Base-by-base conservation (phyloP, 2,113 vertebrate species). In the Haplochromis burtoni region DNA sequence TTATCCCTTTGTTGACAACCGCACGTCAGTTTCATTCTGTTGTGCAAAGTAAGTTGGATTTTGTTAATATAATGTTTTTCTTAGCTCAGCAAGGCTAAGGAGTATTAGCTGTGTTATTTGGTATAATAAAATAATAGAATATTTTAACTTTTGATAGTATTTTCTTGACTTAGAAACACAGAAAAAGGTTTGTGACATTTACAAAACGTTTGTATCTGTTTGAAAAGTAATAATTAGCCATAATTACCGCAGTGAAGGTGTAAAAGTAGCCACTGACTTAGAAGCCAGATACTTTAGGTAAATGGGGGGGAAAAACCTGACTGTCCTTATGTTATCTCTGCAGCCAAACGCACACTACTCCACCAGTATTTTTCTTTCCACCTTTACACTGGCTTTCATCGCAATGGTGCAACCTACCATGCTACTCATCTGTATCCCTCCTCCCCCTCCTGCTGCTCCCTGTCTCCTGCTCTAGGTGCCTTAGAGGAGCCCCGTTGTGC, bases 331-430 rank as follows among this genome's bases (percentile, higher is more conserved):
- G 40, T 5, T 63, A 35, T 66, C 84, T 86, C 55, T 86, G 33
- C 63, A 76, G 73, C 40, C 40, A 24, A 31, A 78, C 61, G 29
- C 80, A 53, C 47, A 31, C 51, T 54, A 31, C 40, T 71, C 13
- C 13, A 57, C 35, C 33, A 16, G 31, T 68, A 3, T 10, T 71
- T 57, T 66, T 19, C 61, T 59, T 31, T 7, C 21, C 6, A 26
- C 5, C 35, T 55, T 35, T 85, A 49, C 55, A 61, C 82, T 84
- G 73, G 86, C 81, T 66, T 63, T 89, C 31, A 90, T 82, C 12
- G 19, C 90, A 88, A 49, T 14, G 13, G 79, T 92, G 90, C 95
- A 95, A 95, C 94, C 93, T 91, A 94, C 81, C 93, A 73, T 90
- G 91, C 92, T 93, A n/a, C 83, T 51, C 55, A 80, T 84, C 66